These are phyloP conservation scores for Microcebus ravelobensis DNA, from an alignment of 2,113 vertebrate genomes.

Conservation along the genomic window DNA sequence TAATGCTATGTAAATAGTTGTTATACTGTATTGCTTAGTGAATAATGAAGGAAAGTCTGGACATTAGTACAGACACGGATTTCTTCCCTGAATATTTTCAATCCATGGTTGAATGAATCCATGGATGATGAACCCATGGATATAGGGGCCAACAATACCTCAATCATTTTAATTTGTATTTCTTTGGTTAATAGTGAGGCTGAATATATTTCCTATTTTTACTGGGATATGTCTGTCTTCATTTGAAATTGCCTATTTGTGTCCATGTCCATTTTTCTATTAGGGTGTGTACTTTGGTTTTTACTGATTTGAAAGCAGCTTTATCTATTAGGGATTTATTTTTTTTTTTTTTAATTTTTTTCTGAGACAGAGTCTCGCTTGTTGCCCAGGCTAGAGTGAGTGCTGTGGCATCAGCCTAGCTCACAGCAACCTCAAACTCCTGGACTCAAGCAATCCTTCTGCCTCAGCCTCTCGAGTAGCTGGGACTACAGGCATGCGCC, in stretches of 20 bases:
- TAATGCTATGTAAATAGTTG: not conserved
- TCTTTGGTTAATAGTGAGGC: constrained; percentile 32
- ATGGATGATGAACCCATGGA: not conserved
- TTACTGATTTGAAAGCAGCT: constrained; percentile 10
- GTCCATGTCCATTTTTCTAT: not conserved
- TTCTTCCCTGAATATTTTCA: not conserved
- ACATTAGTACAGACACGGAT: not conserved
- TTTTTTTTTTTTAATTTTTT: no score
- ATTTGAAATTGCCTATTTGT: constrained; percentile 37
- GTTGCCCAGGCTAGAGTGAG: no score
- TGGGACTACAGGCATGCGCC: no score
- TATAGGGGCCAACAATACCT: not conserved
- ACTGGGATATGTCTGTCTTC: not conserved
- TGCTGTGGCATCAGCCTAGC: no score
- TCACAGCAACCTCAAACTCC: no score
- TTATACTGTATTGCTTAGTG: not conserved
- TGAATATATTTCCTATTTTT: not conserved
- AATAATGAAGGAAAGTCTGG: not conserved
- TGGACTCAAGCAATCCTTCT: no score
- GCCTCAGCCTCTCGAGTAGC: no score
- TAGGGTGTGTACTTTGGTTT: constrained; percentile 28
- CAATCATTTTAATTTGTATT: not conserved
- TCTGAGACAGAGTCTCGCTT: no score
- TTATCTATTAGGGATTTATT: not conserved
- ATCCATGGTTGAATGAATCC: not conserved